Conservation (phyloP, 1,140 invertebrate species). For the Scaptomyza hsui region DNA sequence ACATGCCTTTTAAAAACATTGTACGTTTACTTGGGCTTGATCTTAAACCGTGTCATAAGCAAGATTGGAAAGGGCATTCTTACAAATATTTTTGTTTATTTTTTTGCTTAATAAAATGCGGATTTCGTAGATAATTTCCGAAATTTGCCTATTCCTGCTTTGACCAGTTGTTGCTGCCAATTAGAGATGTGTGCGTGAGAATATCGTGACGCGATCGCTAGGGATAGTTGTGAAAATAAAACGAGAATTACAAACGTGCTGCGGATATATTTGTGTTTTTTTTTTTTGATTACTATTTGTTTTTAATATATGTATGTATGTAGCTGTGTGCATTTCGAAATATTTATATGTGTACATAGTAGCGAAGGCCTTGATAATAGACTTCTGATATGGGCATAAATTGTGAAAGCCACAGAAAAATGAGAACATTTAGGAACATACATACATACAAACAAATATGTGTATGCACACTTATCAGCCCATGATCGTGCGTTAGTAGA, state of each 20-base stretch:
- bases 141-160: constrained; percentile 13
- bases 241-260: constrained; percentile 25
- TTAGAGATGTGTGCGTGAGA: constrained; percentile 34
- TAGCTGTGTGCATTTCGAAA: constrained; percentile 4
- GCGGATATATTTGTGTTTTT: background rate
- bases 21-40: constrained; percentile 2
- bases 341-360: background rate
- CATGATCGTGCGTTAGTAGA: background rate
- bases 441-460: background rate
- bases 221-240: background rate
- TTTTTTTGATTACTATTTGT: background rate
- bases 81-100: background rate
- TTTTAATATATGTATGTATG: background rate
- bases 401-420: constrained; percentile 10
- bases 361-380: constrained; percentile 13
- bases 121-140: constrained; percentile 4
- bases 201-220: constrained; percentile 20
- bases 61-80: background rate
- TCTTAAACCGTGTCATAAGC: background rate
- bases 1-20: constrained; percentile 10
- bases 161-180: constrained; percentile 32
- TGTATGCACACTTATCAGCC: background rate
- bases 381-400: constrained; percentile 15
- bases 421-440: constrained; percentile 14
- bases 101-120: background rate